Conservation (phyloP, 2,888 invertebrate genomes). For the Tenthredo amoena region DNA sequence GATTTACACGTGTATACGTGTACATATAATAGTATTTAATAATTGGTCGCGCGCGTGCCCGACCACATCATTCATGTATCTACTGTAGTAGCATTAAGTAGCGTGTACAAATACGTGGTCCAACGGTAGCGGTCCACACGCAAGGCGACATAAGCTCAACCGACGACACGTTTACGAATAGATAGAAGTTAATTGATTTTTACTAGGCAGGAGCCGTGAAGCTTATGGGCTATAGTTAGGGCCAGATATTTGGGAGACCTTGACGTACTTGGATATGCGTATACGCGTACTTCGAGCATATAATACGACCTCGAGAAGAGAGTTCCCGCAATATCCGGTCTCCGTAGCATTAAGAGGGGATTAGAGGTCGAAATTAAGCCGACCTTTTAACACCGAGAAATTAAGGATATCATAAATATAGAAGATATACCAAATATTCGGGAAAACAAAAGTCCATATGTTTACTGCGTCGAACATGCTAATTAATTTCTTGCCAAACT, state of each 20-base stretch:
- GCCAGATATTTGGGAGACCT: slow-evolving; percentile 60
- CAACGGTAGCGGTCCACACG: background rate
- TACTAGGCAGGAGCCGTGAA: background rate
- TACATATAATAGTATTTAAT: background rate
- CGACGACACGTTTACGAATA: background rate
- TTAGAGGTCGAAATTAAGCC: background rate
- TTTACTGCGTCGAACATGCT: no score
- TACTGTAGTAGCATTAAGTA: background rate
- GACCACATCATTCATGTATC: background rate
- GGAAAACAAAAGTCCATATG: background rate
- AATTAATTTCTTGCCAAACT: no score
- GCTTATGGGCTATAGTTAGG: slow-evolving; percentile 46
- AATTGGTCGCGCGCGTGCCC: background rate
- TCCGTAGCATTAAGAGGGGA: background rate
- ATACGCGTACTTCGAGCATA: background rate
- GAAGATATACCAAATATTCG: background rate
- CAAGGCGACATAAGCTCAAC: background rate
- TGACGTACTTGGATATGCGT: slow-evolving; percentile 61
- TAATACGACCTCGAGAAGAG: background rate
- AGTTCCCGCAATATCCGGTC: slow-evolving; percentile 7
- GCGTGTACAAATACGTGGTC: background rate
- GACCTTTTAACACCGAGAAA: background rate
- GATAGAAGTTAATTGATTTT: background rate
- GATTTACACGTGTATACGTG: background rate
- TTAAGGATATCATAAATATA: background rate